These are phyloP conservation scores for Danio jaintianensis DNA, from an alignment of 2,797 vertebrate genomes.

Conservation along the genomic window DNA sequence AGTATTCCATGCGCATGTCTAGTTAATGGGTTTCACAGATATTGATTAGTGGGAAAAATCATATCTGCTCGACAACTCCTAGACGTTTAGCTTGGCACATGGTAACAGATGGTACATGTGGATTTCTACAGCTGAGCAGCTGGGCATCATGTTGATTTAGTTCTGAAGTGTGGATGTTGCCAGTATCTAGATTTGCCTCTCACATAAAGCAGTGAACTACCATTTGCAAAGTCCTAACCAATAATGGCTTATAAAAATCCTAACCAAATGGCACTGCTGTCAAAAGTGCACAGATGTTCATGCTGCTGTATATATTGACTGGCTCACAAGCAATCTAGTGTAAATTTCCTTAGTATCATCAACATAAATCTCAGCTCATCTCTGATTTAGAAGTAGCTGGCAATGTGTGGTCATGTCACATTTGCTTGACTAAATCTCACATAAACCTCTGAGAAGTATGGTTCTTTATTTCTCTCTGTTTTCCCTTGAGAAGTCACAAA, in stretches of 20 bases:
- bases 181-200: background rate
- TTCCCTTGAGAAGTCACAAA: background rate
- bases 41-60: slow-evolving; percentile 13
- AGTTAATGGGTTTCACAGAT: background rate
- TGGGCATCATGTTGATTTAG: slow-evolving; percentile 32
- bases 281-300: slow-evolving; percentile 5
- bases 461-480: background rate
- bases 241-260: slow-evolving; percentile 5
- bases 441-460: background rate
- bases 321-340: background rate
- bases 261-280: background rate
- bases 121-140: slow-evolving; percentile 45
- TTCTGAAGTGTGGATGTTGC: background rate
- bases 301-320: background rate
- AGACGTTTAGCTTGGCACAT: slow-evolving; percentile 25
- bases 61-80: slow-evolving; percentile 23
- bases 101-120: slow-evolving; percentile 19
- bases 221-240: slow-evolving; percentile 18
- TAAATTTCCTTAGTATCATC: background rate
- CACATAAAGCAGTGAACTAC: background rate
- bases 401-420: background rate
- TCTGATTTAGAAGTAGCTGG: too few species aligned
- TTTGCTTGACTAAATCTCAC: background rate
- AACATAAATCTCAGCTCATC: background rate
- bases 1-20: slow-evolving; percentile 20